phyloP scores from a whole-genome alignment of 2,797 vertebrate species.

The Hydrophis major region DNA sequence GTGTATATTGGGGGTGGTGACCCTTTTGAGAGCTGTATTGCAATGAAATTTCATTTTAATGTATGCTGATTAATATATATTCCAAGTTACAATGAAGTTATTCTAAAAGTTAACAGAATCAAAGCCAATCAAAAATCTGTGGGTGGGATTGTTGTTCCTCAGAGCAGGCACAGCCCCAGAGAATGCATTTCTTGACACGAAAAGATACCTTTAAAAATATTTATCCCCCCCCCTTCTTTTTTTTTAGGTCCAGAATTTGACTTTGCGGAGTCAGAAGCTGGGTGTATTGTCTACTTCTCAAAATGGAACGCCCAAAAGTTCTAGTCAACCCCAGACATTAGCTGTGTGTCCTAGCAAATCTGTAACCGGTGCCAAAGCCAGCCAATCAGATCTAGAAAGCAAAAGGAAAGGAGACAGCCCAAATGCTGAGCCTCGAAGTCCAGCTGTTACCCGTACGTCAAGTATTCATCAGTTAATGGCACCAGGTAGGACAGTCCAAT shows the following conservation, averaged over 20 bases:
- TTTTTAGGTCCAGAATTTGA: constrained; percentile 85
- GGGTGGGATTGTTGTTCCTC: not conserved
- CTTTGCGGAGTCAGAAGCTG: constrained; percentile 82
- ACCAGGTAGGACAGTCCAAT: constrained; percentile 73
- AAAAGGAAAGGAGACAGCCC: constrained; percentile 75
- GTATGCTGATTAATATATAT: no score
- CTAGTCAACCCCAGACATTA: constrained; percentile 75
- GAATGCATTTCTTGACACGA: not conserved
- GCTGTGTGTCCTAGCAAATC: constrained; percentile 83
- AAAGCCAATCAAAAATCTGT: not conserved
- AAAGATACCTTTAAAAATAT: not conserved
- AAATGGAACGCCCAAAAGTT: constrained; percentile 82
- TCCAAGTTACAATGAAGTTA: no score
- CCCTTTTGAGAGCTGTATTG: no score
- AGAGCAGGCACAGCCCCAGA: not conserved
- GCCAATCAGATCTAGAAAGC: constrained; percentile 78
- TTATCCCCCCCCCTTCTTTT: not conserved
- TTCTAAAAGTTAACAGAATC: not conserved
- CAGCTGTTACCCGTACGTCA: constrained; percentile 74
- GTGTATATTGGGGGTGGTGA: no score
- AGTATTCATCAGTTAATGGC: constrained; percentile 80
- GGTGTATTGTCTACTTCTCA: constrained; percentile 82
- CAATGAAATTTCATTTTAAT: no score
- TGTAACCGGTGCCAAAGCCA: constrained; percentile 76
- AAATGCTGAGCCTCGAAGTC: constrained; percentile 70